Evolutionary conservation across 2,797 vertebrate species (phyloP), one percentile per base, ranked within the genome.

Genomic region (Lagodon rhomboides): DNA sequence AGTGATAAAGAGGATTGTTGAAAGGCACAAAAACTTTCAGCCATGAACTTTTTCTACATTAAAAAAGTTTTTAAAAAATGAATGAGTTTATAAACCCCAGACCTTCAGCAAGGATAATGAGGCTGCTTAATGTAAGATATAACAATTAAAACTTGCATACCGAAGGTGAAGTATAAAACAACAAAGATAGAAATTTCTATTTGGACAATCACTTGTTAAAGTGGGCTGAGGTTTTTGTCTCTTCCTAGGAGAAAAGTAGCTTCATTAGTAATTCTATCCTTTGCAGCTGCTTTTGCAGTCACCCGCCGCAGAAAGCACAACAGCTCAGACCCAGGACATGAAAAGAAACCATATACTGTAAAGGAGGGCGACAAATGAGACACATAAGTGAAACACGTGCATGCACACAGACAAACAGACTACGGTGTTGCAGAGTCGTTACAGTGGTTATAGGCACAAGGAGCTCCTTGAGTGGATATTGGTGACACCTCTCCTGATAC

Each of bases 401-500:
- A 91, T 60, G 58, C 62, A 89, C 55, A 79, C 41, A 80, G 41
- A 80, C 51, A 16, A 44, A 65, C 54, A 61, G 47, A 79, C 47
- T 78, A 75, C 0, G 30, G n/a, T 55, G 64, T 46, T 72, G 67
- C 44, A 10, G 68, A 78, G 62, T 80, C 18, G 10, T 56, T 68
- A 66, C 50, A 68, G 77, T 83, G 75, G 38, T 80, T 81, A 77
- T 63, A 85, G 83, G 81, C 90, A 91, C 80, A 3, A 69, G 46
- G 56, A 68, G 67, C 72, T 86, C 77, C 59, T n/a, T 16, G 43
- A 56, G 16, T 72, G 56, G 71, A 50, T 56, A 69, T 64, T 54
- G 20, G 44, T 7, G 72, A 69, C 50, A 55, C n/a, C 4, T 68
- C 51, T 68, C 38, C 46, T 25, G 66, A 60, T 74, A 65, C 51